Base-by-base conservation (phyloP, 2,797 vertebrate genomes). In the Adelosebastes latens region DNA sequence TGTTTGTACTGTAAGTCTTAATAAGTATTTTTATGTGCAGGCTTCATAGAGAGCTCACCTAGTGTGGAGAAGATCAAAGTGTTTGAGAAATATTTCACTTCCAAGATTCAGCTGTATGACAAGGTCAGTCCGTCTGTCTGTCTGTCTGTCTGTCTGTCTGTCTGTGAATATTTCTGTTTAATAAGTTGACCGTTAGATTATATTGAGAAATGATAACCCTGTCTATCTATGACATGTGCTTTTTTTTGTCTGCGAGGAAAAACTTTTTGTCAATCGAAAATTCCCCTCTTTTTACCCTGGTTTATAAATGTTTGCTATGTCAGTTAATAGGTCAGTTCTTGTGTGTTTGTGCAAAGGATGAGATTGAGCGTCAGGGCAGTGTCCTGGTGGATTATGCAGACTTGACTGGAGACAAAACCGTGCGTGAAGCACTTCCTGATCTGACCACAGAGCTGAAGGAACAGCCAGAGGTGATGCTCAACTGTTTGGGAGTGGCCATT, bases 341-440 rank as follows among this genome's bases (percentile, higher is more conserved):
- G 46, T 72, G 42, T 71, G 13, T 56, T 53, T 79, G 42, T 49
- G 5, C 49, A 2, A 84, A 99, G 98, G 98, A 99, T 95, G 99
- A 99, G 93, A 97, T 99, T 83, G 99, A 99, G 96, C 97, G 97
- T 69, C 98, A 99, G 84, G 99, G 98, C 89, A 99, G 98, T 69
- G 96, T 99, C 74, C 94, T 99, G 29, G 97, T 99, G 91, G 98
- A 99, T 93, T 99, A 96, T 84, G 96, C 96, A 72, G 97, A 98
- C n/a, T 84, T 99, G 39, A 91, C 89, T 36, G 81, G 94, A 80
- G 95, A 98, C 59, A 87, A 87, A 69, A 82, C 71, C 2, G 81
- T 99, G 77, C 81, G 68, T 77, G 65, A 84, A 29, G 90, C 89
- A 0, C 84, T 99, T 75, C 95, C 97, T 83, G 89, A 94, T 79